Evolutionary conservation across 2,113 vertebrate species (phyloP), one percentile per base, ranked within the genome.

Genomic region (Corythaixoides concolor): DNA sequence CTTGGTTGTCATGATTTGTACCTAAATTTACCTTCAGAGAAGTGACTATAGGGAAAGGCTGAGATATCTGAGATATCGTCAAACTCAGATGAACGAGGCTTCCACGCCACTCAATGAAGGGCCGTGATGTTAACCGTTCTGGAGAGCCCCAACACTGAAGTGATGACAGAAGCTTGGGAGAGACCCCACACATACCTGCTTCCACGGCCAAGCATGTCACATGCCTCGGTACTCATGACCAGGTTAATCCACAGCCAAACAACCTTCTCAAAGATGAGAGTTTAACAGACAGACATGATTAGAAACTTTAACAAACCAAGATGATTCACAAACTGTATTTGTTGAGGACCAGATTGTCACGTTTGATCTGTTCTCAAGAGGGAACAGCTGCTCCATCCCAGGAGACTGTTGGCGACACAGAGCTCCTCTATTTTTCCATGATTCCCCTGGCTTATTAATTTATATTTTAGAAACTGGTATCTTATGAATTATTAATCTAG

Each of bases 21-120:
- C 33, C 60, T 35, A 78, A 55, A 56, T 39, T 89, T 59, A 75
- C 55, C 52, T 85, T 85, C 33, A 68, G 39, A 85, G 24, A 82
- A 52, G 11, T 0, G 4, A 56, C 23, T 64, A 8, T 0, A 85
- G 35, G 2, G 0, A 35, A 70, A 50, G 24, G 15, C 2, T 68
- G n/a, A 15, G 52, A 12, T 59, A 55, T 6, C 1, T 24, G 18
- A 75, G n/a, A 60, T 55, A 50, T 55, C 2, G 0, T 27, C 47
- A 59, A 35, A 59, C 32, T 4, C 8, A 16, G 0, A 6, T 0
- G 5, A 91, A 79, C 2, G 63, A 56, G 41, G 35, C 49, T 43
- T 39, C 17, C 39, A 15, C 0, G 1, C n/a, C 62, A 45, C 67
- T 55, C 35, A 5, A 72, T 23, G n/a, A 88, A 43, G 1, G 27